phyloP scores from a whole-genome alignment of 2,113 vertebrate species.

The Dipodomys spectabilis region DNA sequence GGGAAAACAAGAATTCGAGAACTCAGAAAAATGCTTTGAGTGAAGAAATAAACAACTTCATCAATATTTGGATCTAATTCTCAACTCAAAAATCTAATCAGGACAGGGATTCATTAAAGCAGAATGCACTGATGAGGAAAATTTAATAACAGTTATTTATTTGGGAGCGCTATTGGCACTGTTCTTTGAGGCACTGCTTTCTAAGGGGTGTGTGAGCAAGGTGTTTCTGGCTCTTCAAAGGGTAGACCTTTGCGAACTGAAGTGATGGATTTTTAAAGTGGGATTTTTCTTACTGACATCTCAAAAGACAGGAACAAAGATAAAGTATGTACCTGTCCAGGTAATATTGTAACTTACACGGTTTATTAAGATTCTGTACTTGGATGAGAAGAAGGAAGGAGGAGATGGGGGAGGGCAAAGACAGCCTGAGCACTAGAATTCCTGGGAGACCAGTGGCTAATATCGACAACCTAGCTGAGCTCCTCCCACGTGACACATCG shows the following conservation, averaged over 20 bases:
- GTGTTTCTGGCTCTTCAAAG: neutral
- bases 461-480: neutral
- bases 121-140: neutral
- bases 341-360: neutral
- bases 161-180: neutral
- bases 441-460: neutral
- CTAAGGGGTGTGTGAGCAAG: neutral
- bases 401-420: accelerated
- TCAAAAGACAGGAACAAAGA: neutral
- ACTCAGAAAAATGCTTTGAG: neutral
- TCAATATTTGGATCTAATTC: neutral
- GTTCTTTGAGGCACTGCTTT: neutral
- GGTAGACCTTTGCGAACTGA: neutral
- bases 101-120: neutral
- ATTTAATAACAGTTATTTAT: neutral
- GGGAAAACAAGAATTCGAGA: neutral
- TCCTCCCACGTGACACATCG: neutral
- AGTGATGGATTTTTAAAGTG: neutral
- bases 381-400: no score
- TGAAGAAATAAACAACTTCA: neutral
- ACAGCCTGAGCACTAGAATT: neutral
- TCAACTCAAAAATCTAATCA: neutral
- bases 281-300: neutral
- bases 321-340: neutral
- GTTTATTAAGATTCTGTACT: neutral